Base-by-base conservation (phyloP, 2,888 invertebrate species). In the Spodoptera exigua region DNA sequence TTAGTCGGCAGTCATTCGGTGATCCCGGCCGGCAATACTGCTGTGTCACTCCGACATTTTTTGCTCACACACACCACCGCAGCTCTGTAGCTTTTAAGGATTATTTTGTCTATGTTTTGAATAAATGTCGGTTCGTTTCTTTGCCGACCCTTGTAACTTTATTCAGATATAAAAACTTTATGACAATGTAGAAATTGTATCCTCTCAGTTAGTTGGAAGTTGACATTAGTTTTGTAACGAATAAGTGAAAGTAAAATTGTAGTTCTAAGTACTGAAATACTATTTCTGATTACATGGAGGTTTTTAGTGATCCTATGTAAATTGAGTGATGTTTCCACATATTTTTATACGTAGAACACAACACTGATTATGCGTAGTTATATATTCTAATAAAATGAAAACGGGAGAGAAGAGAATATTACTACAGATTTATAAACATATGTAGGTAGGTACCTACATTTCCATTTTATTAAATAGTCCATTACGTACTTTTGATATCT, bases 41-140 rank as follows among this genome's bases (percentile, higher is more conserved):
- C 63, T 76, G 48, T 76, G 80, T 79, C 82, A 76, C 69, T 69
- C 58, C 63, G 47, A 65, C 64, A 69, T 76, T 82, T 83, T 82
- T 81, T 81, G 72, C 70, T 66, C 44, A 61, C 69, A 71, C 61
- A 69, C 77, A 72, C 70, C 72, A 73, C 77, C 70, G 67, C 69
- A 69, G 63, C 67, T 61, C 69, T 61, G 60, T 66, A 70, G 64
- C 72, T 72, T 76, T 76, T 48, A 45, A 56, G 46, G 64, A 62
- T 58, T 64, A 68, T 53, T 56, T 47, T 44, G 72, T 71, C 68
- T 59, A 68, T 68, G 68, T 65, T 69, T 71, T 59, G 67, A 72
- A 66, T 69, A 66, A 72, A 69, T 55, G 72, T 60, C 53, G 37
- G 49, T 47, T 66, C 53, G 37, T 55, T 72, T 69, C 72, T 71